Evolutionary conservation across 1,140 invertebrate genomes (phyloP).

Genomic region (Colletes latitarsis): DNA sequence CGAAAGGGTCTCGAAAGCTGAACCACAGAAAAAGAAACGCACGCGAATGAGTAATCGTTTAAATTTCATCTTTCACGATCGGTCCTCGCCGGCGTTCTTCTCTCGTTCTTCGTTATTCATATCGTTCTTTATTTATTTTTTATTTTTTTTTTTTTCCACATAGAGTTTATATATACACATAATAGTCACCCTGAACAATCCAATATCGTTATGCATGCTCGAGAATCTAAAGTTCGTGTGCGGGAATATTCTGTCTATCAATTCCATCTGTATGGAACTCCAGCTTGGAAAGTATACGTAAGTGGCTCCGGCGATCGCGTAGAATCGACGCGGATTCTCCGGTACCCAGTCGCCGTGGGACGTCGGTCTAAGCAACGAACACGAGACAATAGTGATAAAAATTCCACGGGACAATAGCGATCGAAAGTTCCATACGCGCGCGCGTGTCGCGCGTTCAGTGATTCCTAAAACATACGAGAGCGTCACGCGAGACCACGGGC

Average conservation of each 20-base stretch:
- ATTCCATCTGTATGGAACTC: slow-evolving; percentile 64
- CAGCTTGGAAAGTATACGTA: slow-evolving; percentile 66
- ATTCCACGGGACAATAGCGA: neutral
- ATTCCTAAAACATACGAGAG: slow-evolving; percentile 6
- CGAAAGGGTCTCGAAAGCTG: slow-evolving; percentile 44
- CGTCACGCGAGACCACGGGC: slow-evolving; percentile 21
- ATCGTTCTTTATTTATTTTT: neutral
- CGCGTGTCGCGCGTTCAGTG: neutral
- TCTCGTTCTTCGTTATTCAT: too few species aligned
- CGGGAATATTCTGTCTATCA: slow-evolving; percentile 67
- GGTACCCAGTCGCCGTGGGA: slow-evolving; percentile 53
- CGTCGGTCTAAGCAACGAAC: slow-evolving; percentile 19
- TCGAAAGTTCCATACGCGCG: too few species aligned
- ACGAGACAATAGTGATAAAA: neutral
- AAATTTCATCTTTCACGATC: too few species aligned
- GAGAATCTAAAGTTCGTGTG: slow-evolving; percentile 67
- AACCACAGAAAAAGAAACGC: neutral
- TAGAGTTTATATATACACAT: slow-evolving; percentile 61
- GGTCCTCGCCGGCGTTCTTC: too few species aligned
- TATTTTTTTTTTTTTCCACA: slow-evolving; percentile 60
- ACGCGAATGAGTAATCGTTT: too few species aligned
- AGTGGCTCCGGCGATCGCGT: slow-evolving; percentile 68
- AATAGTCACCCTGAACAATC: slow-evolving; percentile 72
- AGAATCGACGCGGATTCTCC: slow-evolving; percentile 64
- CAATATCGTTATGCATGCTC: slow-evolving; percentile 73